Evolutionary conservation across 2,113 vertebrate genomes (phyloP), one percentile per base, ranked within the genome.

Genomic region (Aegithalos caudatus): DNA sequence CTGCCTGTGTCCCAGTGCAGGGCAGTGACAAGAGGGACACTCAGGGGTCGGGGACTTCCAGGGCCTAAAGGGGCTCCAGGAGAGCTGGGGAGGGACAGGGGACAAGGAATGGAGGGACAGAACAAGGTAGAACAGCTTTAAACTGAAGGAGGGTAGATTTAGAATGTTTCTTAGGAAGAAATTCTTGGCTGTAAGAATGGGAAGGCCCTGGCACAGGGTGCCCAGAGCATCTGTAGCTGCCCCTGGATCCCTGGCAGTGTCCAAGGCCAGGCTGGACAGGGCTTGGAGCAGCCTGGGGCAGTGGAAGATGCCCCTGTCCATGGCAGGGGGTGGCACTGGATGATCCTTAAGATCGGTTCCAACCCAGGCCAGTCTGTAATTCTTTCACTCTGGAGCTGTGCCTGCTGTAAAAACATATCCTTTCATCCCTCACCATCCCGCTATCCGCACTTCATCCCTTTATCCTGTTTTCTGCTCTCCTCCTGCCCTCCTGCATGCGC

Each of bases 21-120:
- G 38, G 1, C 45, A n/a, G 31, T 24, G 58, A 78, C 0, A 0
- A 38, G 11, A 3, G 48, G 45, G 4, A 8, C 2, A 1, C 38
- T 54, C 58, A 24, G 64, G 19, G n/a, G 6, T 27, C 2, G 1
- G 4, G 23, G 33, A 53, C 18, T 27, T 33, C 37, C 44, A 51
- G 44, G 2, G 31, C 44, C 37, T 58, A 2, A 35, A 50, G 37
- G 45, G 20, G 27, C 44, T 67, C 22, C 54, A 60, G 2, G 62
- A 60, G 37, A 45, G 18, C 31, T 60, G 83, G 14, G 60, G 11
- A 60, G 27, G 37, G 22, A 44, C 9, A 44, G 1, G 1, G 45
- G 38, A 44, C 33, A 37, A n/a, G n/a, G n/a, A n/a, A n/a, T n/a
- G n/a, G n/a, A n/a, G n/a, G n/a, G n/a, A n/a, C n/a, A n/a, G n/a